phyloP scores from a whole-genome alignment of 1,140 invertebrate species.

The Linepithema humile region DNA sequence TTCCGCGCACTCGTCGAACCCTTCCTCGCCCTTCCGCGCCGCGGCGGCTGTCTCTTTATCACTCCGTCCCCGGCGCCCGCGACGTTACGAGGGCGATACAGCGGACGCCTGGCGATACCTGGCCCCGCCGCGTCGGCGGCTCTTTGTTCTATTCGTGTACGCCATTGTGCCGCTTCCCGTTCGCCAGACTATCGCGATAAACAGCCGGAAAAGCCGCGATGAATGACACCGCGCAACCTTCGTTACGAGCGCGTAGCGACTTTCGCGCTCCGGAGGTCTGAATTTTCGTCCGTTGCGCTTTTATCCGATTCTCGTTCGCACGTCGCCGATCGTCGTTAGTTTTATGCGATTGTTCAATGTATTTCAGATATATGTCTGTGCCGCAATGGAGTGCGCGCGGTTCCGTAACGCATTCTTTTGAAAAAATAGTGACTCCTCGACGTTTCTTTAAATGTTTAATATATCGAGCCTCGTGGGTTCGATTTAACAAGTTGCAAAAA shows the following conservation, averaged over 20 bases:
- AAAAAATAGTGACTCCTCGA: constrained; percentile 3
- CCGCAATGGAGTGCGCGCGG: neutral
- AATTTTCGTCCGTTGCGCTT: constrained; percentile 38
- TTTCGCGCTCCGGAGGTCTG: constrained; percentile 43
- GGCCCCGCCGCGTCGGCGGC: constrained; percentile 31
- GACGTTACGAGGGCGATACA: constrained; percentile 71
- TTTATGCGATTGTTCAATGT: neutral
- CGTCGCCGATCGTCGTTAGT: constrained; percentile 16
- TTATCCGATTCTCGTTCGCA: constrained; percentile 37
- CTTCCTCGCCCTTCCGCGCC: constrained; percentile 22
- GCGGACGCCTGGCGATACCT: constrained; percentile 59
- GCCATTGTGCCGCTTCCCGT: constrained; percentile 73
- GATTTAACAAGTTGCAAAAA: neutral
- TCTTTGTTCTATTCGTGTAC: constrained; percentile 61
- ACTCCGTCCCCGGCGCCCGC: constrained; percentile 58
- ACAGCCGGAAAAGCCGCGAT: constrained; percentile 71
- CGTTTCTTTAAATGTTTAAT: neutral
- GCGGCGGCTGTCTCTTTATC: constrained; percentile 66
- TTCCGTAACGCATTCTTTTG: neutral
- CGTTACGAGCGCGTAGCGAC: constrained; percentile 52
- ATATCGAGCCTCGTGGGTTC: neutral
- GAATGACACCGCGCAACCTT: constrained; percentile 65
- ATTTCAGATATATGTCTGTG: constrained; percentile 11
- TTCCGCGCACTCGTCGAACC: constrained; percentile 49
- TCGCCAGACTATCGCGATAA: constrained; percentile 73